phyloP scores from a whole-genome alignment of 2,113 vertebrate genomes.

The Cariama cristata region DNA sequence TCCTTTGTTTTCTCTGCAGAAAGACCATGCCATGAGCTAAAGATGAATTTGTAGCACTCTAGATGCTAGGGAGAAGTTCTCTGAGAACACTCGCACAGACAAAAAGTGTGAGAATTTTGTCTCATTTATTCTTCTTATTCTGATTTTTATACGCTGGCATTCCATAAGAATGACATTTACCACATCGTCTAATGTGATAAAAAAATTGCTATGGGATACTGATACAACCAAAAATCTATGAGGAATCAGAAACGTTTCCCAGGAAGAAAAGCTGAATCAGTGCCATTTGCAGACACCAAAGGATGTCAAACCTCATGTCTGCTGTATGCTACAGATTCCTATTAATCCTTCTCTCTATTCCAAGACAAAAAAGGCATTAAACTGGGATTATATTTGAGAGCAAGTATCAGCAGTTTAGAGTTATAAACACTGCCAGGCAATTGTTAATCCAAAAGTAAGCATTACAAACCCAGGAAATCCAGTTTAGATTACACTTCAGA shows the following conservation, averaged over 20 bases:
- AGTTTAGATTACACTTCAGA: neutral
- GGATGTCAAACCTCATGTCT: neutral
- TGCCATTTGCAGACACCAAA: neutral
- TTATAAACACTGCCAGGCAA: neutral
- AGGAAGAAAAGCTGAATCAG: neutral
- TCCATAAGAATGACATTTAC: neutral
- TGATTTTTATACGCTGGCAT: neutral
- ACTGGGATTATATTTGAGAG: neutral
- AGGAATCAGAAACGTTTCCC: neutral
- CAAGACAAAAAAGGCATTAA: conserved; percentile 15
- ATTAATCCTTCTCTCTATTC: neutral
- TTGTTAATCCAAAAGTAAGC: conserved; percentile 3
- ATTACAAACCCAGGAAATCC: conserved; percentile 31
- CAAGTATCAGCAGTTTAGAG: neutral
- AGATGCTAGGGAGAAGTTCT: neutral
- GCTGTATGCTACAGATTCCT: neutral
- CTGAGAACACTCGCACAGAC: neutral
- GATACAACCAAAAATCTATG: neutral
- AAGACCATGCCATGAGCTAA: neutral
- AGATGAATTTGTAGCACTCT: neutral
- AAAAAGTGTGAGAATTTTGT: neutral
- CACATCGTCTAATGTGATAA: neutral
- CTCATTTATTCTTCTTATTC: neutral
- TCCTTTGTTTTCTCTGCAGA: neutral
- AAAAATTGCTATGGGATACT: neutral